A percentile compares a stretch with the other conserved stretches of the same genome.
Conservation (phyloP, 1,140 invertebrate species). For the Tetragnatha versicolor region DNA sequence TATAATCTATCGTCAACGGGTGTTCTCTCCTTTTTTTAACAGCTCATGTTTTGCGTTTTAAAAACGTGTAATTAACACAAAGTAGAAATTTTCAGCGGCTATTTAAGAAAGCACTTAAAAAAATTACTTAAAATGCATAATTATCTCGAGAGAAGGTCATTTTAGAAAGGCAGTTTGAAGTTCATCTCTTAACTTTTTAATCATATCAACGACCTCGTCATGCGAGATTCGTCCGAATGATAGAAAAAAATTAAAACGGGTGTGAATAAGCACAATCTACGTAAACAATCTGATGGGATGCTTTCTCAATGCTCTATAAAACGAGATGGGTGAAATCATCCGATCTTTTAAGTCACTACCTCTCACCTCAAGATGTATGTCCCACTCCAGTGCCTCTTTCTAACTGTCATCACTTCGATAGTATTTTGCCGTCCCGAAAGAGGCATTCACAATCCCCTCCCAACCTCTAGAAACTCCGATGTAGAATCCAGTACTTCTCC, state of each 20-base stretch:
- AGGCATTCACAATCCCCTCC: not conserved
- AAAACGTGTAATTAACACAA: constrained; percentile 28
- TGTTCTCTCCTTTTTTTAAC: too few relatives aligned
- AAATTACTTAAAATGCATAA: too few relatives aligned
- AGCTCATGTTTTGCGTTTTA: too few relatives aligned
- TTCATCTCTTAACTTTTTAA: not conserved
- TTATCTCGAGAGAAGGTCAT: constrained; percentile 2
- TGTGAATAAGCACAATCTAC: constrained; percentile 20
- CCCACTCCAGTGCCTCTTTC: not conserved
- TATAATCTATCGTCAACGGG: too few relatives aligned
- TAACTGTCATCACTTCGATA: not conserved
- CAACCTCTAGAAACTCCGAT: not conserved
- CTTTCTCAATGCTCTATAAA: not conserved
- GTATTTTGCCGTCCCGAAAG: not conserved
- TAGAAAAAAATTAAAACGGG: constrained; percentile 11
- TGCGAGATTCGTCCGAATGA: constrained; percentile 25
- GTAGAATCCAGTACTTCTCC: too few relatives aligned
- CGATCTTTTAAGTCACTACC: too few relatives aligned
- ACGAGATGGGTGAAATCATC: too few relatives aligned
- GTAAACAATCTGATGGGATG: constrained; percentile 31
- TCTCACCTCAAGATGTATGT: not conserved
- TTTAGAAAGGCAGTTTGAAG: constrained; percentile 8
- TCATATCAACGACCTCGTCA: constrained; percentile 29
- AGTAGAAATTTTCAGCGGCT: too few relatives aligned
- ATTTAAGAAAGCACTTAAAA: too few relatives aligned